phyloP scores from a whole-genome alignment of 2,113 vertebrate species.

The Chaenocephalus aceratus region DNA sequence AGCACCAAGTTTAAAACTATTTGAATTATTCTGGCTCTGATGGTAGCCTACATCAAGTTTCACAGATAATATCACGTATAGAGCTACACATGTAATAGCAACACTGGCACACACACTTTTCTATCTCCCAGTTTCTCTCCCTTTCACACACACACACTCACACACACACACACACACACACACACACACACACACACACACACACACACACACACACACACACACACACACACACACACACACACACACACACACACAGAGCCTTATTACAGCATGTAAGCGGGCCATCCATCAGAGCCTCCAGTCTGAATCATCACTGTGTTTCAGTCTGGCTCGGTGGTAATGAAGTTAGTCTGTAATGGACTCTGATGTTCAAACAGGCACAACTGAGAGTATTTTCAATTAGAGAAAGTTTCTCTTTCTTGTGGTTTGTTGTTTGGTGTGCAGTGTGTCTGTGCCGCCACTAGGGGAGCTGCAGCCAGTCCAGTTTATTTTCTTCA shows the following conservation, averaged over 20 bases:
- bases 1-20: no score
- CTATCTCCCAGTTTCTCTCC: neutral
- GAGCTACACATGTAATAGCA: slow-evolving; percentile 10
- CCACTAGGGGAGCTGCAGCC: slow-evolving; percentile 36
- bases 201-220: slow-evolving; percentile 40
- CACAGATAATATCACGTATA: no score
- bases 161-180: slow-evolving; percentile 36
- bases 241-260: slow-evolving; percentile 38
- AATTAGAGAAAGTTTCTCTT: slow-evolving; percentile 1
- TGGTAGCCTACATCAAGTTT: no score
- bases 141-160: slow-evolving; percentile 21
- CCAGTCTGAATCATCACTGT: slow-evolving; percentile 68
- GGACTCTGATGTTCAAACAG: slow-evolving; percentile 9
- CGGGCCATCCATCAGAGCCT: slow-evolving; percentile 70
- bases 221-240: slow-evolving; percentile 32
- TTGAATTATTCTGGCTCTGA: no score
- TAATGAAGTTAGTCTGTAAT: slow-evolving; percentile 2
- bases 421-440: neutral
- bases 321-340: slow-evolving; percentile 32
- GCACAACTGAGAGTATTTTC: slow-evolving; percentile 2
- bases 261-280: slow-evolving; percentile 57
- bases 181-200: slow-evolving; percentile 39
- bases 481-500: slow-evolving; percentile 44
- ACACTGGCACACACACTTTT: neutral
- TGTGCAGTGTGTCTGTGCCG: slow-evolving; percentile 19